Evolutionary conservation across 2,113 vertebrate genomes (phyloP), one percentile per base, ranked within the genome.

Genomic region (Nyctibius bracteatus): DNA sequence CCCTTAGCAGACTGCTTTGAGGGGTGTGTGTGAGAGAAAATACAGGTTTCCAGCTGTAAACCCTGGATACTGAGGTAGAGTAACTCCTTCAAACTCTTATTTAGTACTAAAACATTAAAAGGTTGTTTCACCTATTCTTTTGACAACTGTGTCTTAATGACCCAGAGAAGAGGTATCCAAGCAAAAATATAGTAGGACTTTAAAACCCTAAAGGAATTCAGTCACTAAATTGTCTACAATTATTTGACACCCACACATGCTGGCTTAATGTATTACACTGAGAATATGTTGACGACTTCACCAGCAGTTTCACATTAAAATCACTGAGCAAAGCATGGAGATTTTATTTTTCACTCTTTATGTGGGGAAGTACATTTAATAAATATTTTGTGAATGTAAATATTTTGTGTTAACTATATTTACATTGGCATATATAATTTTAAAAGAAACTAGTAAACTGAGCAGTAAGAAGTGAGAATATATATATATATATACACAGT

Each of bases 51-150:
- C 49, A 94, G 81, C 92, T 86, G 47, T 37, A 88, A 84, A 81
- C 59, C 16, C 63, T 49, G 55, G 58, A n/a, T 81, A 55, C 46
- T 17, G 35, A 85, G 70, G 43, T 59, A 91, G n/a, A 94, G 33
- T 35, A 71, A 90, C 82, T 93, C 85, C 86, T 75, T 46, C 54
- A 35, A 77, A 87, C 85, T 95, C 92, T 94, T 94, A 67, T 91
- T 95, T 91, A 95, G 73, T 81, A 94, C 79, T 96, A 93, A 95
- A 95, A 95, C 41, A 93, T 80, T 65, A 81, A 88, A 89, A 88
- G 37, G 82, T 93, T 85, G 51, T 93, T 87, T 92, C 92, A 75
- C 93, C 87, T 95, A 25, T 88, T 96, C 91, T 97, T 97, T 94
- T 84, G 83, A 94, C 88, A 96, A 72, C 77, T 81, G 27, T 35